These are phyloP conservation scores for Hedychridium roseum DNA, from an alignment of 2,888 invertebrate species.

Conservation along the genomic window DNA sequence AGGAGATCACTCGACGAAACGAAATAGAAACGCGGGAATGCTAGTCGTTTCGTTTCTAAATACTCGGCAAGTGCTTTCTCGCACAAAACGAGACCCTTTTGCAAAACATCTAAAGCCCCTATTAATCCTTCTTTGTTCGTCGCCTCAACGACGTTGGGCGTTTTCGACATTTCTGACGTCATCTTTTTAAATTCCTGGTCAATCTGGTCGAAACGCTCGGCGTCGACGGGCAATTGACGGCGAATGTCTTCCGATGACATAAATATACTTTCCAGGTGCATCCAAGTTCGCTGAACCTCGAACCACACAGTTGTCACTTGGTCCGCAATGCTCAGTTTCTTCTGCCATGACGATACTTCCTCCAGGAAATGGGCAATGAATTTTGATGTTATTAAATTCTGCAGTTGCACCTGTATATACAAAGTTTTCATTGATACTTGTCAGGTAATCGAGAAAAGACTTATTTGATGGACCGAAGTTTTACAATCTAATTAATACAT, in stretches of 20 bases:
- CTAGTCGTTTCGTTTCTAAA: slow-evolving; percentile 93
- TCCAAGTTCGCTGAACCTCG: slow-evolving; percentile 97
- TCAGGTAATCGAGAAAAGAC: too few species aligned
- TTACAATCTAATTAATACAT: too few species aligned
- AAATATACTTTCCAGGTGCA: slow-evolving; percentile 96
- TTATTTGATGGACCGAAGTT: too few species aligned
- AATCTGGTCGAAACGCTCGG: slow-evolving; percentile 89
- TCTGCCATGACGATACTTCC: slow-evolving; percentile 95
- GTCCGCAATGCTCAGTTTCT: slow-evolving; percentile 90
- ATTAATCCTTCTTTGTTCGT: slow-evolving; percentile 87
- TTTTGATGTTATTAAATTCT: slow-evolving; percentile 96
- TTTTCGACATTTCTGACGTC: slow-evolving; percentile 79
- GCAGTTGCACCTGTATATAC: slow-evolving; percentile 84
- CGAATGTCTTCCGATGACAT: slow-evolving; percentile 98
- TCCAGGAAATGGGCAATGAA: slow-evolving; percentile 95
- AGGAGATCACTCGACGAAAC: slow-evolving; percentile 94
- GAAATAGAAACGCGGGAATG: slow-evolving; percentile 96
- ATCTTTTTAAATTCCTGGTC: slow-evolving; percentile 88
- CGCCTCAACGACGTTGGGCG: slow-evolving; percentile 88
- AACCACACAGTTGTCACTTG: slow-evolving; percentile 93
- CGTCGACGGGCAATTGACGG: slow-evolving; percentile 92
- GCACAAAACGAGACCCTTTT: slow-evolving; percentile 86
- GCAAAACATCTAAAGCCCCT: slow-evolving; percentile 80
- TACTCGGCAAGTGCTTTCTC: slow-evolving; percentile 97
- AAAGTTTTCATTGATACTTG: too few species aligned